Evolutionary conservation across 2,113 vertebrate species (phyloP).

Genomic region (Geococcyx californianus): DNA sequence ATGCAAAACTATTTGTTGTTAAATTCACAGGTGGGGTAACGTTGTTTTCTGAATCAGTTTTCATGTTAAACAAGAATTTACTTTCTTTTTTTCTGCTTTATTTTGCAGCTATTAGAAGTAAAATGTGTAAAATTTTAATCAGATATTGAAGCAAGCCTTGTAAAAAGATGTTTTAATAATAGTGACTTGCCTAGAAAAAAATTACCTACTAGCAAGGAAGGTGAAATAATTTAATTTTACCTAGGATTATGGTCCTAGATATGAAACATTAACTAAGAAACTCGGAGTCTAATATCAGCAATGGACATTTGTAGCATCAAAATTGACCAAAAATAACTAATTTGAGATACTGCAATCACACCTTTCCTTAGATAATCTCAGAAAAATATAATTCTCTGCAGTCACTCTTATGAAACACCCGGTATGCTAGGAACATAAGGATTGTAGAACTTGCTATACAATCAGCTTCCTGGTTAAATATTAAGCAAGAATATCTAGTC

Average conservation of each 20-base stretch:
- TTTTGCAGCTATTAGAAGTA: background rate
- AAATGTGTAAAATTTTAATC: background rate
- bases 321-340: background rate
- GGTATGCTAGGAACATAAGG: background rate
- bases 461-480: background rate
- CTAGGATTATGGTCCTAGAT: background rate
- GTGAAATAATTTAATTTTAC: background rate
- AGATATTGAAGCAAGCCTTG: background rate
- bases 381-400: constrained; percentile 21
- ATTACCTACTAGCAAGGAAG: background rate
- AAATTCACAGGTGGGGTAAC: background rate
- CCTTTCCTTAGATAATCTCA: constrained; percentile 10
- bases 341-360: constrained; percentile 10
- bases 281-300: background rate
- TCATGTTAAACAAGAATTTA: background rate
- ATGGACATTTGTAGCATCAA: background rate
- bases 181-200: background rate
- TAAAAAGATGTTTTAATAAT: background rate
- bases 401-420: background rate
- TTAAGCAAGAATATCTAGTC: background rate
- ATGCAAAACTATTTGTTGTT: background rate
- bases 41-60: background rate
- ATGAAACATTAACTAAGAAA: background rate
- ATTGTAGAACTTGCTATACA: background rate
- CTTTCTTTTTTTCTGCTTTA: background rate